A percentile compares a stretch with the other conserved stretches of the same genome.
phyloP scores from a whole-genome alignment of 2,797 vertebrate genomes.

The Falco rusticolus region DNA sequence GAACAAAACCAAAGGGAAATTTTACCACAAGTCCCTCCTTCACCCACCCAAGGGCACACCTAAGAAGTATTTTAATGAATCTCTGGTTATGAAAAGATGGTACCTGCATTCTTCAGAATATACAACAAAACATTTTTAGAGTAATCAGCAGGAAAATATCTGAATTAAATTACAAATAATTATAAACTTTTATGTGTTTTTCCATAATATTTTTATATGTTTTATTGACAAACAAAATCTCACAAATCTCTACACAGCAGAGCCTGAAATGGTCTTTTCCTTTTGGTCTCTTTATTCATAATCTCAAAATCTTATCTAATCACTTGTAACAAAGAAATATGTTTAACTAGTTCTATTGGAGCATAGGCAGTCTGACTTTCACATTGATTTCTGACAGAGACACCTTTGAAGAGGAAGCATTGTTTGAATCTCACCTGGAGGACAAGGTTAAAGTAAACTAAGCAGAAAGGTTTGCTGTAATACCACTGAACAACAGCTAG shows the following conservation, averaged over 20 bases:
- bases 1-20: background rate
- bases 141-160: background rate
- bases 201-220: background rate
- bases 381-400: slow-evolving; percentile 3
- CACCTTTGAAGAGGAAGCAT: background rate
- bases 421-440: background rate
- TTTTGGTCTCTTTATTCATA: background rate
- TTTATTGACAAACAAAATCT: background rate
- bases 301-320: background rate
- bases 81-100: background rate
- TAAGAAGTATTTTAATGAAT: background rate
- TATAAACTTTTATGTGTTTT: background rate
- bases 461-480: background rate
- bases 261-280: background rate
- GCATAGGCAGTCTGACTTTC: background rate
- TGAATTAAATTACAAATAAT: background rate
- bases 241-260: background rate
- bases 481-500: background rate
- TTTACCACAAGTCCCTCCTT: background rate
- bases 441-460: background rate
- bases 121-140: background rate
- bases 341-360: background rate
- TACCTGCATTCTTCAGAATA: background rate
- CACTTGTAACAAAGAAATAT: background rate
- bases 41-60: background rate